phyloP scores from a whole-genome alignment of 1,140 invertebrate genomes.

The Drosophila orosa region DNA sequence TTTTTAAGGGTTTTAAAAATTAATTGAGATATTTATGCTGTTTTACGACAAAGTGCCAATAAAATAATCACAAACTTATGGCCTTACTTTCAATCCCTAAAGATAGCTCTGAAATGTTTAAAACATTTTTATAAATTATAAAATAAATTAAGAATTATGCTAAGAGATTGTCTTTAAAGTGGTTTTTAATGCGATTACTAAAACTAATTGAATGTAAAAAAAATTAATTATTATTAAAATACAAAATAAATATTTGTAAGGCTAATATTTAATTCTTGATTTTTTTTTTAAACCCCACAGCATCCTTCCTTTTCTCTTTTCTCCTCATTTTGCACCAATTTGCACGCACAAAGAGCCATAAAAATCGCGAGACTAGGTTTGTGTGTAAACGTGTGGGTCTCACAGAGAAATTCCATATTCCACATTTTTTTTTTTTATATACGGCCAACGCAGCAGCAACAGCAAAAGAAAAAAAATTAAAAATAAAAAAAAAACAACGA shows the following conservation, averaged over 20 bases:
- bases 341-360: conserved; percentile 55
- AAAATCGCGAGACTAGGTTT: conserved; percentile 33
- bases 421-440: conserved; percentile 65
- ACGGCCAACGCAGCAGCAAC: conserved; percentile 55
- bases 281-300: background rate
- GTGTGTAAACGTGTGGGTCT: conserved; percentile 49
- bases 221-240: no score
- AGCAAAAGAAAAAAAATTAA: background rate
- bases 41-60: background rate
- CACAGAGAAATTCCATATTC: conserved; percentile 73
- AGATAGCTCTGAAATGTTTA: background rate
- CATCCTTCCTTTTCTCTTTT: conserved; percentile 26
- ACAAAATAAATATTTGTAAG: background rate
- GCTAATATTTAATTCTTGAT: conserved; percentile 3
- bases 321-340: conserved; percentile 57
- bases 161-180: background rate
- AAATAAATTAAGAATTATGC: no score
- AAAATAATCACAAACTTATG: no score
- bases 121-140: background rate
- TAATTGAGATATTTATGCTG: background rate
- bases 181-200: background rate
- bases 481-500: conserved; percentile 1
- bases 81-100: background rate
- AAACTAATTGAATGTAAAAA: background rate
- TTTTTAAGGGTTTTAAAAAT: background rate